Evolutionary conservation across 1,140 invertebrate genomes (phyloP).

Genomic region (Procambarus virginalis): DNA sequence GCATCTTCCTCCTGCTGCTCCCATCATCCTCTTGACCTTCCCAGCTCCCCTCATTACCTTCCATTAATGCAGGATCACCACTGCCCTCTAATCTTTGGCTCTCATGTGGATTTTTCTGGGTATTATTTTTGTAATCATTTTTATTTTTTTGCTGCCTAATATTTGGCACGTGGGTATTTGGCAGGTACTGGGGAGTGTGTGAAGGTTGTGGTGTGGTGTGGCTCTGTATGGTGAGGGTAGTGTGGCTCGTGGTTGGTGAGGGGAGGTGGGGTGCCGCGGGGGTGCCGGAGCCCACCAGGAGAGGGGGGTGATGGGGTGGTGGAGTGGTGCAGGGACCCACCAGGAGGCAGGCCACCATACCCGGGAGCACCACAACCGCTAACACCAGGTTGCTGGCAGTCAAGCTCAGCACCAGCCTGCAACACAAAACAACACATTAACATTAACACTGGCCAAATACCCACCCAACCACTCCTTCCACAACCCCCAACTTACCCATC

Average conservation of each 20-base stretch:
- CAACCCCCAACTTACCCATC: not conserved
- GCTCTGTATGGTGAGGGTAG: not conserved
- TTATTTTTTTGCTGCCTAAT: not conserved
- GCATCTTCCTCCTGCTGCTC: not conserved
- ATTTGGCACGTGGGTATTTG: not conserved
- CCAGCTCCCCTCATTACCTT: not conserved
- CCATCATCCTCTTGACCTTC: not conserved
- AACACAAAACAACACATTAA: not conserved
- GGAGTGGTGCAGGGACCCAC: not conserved
- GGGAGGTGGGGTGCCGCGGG: not conserved
- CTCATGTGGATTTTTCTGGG: not conserved
- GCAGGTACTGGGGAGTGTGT: not conserved
- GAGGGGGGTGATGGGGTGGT: not conserved
- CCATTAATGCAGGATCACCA: not conserved
- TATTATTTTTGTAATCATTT: not conserved
- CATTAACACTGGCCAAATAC: no score
- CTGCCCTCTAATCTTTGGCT: not conserved
- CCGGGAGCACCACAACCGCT: constrained; percentile 46
- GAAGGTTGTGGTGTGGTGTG: not conserved
- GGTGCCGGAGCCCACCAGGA: not conserved
- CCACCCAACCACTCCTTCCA: no score
- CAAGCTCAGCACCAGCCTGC: constrained; percentile 49
- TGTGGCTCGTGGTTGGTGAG: not conserved
- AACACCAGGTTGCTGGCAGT: constrained; percentile 54
- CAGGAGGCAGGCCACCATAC: constrained; percentile 32